Percentiles rank a stretch among this genome's conserved stretches.
Conservation (phyloP, 2,797 vertebrate genomes). For the Echeneis naucrates region DNA sequence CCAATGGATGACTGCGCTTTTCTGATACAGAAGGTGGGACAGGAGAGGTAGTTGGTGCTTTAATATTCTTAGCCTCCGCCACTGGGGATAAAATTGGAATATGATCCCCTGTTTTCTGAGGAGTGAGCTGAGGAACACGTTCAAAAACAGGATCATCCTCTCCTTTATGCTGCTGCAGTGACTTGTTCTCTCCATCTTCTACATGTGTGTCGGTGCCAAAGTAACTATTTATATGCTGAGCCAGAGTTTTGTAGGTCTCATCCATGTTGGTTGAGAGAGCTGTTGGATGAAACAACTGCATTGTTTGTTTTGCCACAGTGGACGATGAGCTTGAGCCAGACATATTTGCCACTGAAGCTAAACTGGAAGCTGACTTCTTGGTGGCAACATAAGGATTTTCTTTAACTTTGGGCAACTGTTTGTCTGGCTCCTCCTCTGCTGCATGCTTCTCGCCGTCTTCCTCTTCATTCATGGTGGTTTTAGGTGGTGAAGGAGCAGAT, state of each 20-base stretch:
- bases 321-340: slow-evolving; percentile 53
- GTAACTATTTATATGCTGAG: slow-evolving; percentile 92
- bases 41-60: slow-evolving; percentile 32
- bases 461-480: slow-evolving; percentile 63
- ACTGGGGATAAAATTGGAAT: slow-evolving; percentile 67
- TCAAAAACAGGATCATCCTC: not conserved
- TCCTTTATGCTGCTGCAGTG: slow-evolving; percentile 30
- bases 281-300: slow-evolving; percentile 87
- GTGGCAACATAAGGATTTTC: slow-evolving; percentile 68
- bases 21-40: slow-evolving; percentile 6
- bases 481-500: not conserved
- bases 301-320: slow-evolving; percentile 73
- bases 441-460: slow-evolving; percentile 61
- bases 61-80: slow-evolving; percentile 54
- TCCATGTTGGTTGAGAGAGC: slow-evolving; percentile 90
- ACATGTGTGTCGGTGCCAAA: slow-evolving; percentile 78
- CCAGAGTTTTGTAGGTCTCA: slow-evolving; percentile 90
- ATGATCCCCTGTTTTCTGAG: slow-evolving; percentile 34
- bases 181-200: slow-evolving; percentile 72
- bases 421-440: slow-evolving; percentile 18
- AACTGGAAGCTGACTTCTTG: slow-evolving; percentile 41
- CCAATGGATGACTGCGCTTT: slow-evolving; percentile 26
- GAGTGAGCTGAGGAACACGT: not conserved
- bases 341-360: slow-evolving; percentile 11
- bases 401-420: slow-evolving; percentile 36